Base-by-base conservation (phyloP, 2,113 vertebrate species). In the Psilopogon haemacephalus region DNA sequence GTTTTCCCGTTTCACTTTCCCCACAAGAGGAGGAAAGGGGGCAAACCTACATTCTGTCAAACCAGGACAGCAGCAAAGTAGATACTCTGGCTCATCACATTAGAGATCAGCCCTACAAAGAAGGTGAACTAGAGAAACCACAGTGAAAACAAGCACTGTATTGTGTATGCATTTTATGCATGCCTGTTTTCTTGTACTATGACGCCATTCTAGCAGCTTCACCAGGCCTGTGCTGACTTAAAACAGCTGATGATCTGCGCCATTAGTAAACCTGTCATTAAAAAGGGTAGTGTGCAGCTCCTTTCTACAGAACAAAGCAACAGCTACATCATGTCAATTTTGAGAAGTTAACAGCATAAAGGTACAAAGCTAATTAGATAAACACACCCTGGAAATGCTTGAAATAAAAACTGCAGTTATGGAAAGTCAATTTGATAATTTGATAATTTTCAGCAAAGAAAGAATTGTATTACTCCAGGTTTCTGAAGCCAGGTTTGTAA, bases 191-290 rank as follows among this genome's bases (percentile, higher is more conserved):
- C 84, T 80, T 13, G 4, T n/a, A 70, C 21, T 73, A 26, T 2
- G 0, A 69, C n/a, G 40, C 58, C 30, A 12, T 15, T 73, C 18
- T 59, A 83, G 50, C 30, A 84, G 50, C 75, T 94, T 78, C 84
- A 75, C 9, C 38, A 38, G 2, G 52, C 37, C 79, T 50, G 28
- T 55, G 44, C 37, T 72, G 54, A 78, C 60, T 94, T 56, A 67
- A 74, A 94, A 62, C 32, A 70, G 82, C 71, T 83, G 79, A 62
- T 65, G 64, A 86, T 63, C 77, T 92, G n/a, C 68, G 93, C 64
- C 72, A 64, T 71, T 91, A 90, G 85, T 83, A 91, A 84, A 85
- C 24, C 68, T 86, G 72, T 80, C 90, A 91, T 74, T 86, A 77
- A 67, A 76, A 93, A 91, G 42, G 15, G 56, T n/a, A 82, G 65